A percentile compares a stretch with the other conserved stretches of the same genome.
Evolutionary conservation across 2,888 invertebrate genomes (phyloP).

Genomic region (Nasonia oneida): DNA sequence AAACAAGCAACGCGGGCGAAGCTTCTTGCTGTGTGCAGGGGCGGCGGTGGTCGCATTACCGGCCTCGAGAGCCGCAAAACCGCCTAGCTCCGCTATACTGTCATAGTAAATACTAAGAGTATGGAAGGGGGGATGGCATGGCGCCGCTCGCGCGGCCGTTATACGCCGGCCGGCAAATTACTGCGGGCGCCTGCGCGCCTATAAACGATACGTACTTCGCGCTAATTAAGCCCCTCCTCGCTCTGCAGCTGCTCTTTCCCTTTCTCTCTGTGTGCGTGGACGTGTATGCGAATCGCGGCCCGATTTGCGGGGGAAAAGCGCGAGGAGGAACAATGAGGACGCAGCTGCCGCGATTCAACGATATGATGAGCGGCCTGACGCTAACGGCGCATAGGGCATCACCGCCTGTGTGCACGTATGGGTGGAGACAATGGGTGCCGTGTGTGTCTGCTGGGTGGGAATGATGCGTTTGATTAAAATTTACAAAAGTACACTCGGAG

Average conservation of each 20-base stretch:
- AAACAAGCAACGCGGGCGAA: slow-evolving; percentile 64
- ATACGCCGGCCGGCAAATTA: slow-evolving; percentile 65
- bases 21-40: slow-evolving; percentile 68
- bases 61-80: slow-evolving; percentile 70
- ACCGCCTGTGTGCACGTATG: neutral
- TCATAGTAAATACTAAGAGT: slow-evolving; percentile 70
- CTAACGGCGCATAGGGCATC: neutral
- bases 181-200: slow-evolving; percentile 61
- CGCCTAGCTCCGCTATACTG: slow-evolving; percentile 61
- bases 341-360: neutral
- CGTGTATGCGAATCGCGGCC: neutral
- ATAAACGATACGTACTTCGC: slow-evolving; percentile 68
- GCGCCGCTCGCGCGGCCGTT: slow-evolving; percentile 44
- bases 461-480: too few relatives aligned
- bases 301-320: neutral
- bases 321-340: neutral
- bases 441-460: slow-evolving; percentile 40
- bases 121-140: slow-evolving; percentile 57
- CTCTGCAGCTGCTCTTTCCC: slow-evolving; percentile 17
- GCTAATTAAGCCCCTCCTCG: slow-evolving; percentile 69
- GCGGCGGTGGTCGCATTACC: slow-evolving; percentile 70
- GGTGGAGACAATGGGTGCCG: slow-evolving; percentile 16
- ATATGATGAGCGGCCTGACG: slow-evolving; percentile 1
- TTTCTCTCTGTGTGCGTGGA: neutral
- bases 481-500: too few relatives aligned